phyloP scores from a whole-genome alignment of 2,888 invertebrate genomes.

The Drosophila glabriapex region DNA sequence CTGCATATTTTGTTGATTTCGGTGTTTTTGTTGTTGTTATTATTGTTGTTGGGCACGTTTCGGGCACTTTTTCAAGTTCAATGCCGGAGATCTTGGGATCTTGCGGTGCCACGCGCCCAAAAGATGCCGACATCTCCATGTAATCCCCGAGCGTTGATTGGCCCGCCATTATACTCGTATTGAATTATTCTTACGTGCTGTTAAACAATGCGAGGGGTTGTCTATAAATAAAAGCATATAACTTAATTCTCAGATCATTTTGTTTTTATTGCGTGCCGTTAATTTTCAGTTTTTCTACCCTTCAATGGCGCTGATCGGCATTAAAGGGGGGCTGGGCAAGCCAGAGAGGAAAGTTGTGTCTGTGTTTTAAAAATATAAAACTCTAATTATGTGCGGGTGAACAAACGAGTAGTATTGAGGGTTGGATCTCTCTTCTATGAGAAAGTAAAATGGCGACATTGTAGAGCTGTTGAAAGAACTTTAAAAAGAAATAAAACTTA shows the following conservation, averaged over 20 bases:
- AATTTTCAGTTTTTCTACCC: slow-evolving; percentile 52
- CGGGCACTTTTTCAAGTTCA: slow-evolving; percentile 76
- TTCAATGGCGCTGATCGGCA: slow-evolving; percentile 7
- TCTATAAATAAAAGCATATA: slow-evolving; percentile 71
- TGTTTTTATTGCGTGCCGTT: slow-evolving; percentile 74
- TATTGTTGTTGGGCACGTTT: slow-evolving; percentile 43
- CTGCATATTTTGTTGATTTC: not conserved
- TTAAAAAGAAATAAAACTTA: not conserved
- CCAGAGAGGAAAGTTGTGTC: slow-evolving; percentile 10
- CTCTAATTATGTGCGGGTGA: slow-evolving; percentile 42
- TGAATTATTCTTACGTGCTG: slow-evolving; percentile 25
- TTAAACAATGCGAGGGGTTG: slow-evolving; percentile 29
- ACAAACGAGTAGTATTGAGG: slow-evolving; percentile 27
- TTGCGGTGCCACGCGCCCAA: slow-evolving; percentile 73
- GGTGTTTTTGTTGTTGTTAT: slow-evolving; percentile 4
- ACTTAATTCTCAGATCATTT: slow-evolving; percentile 61
- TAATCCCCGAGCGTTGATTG: slow-evolving; percentile 72
- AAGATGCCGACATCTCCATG: slow-evolving; percentile 37
- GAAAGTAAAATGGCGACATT: slow-evolving; percentile 43
- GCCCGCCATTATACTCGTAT: slow-evolving; percentile 30
- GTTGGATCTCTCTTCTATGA: slow-evolving; percentile 25
- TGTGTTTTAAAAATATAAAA: slow-evolving; percentile 55
- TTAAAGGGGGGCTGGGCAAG: not conserved
- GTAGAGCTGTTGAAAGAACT: not conserved
- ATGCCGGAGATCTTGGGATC: slow-evolving; percentile 76